These are phyloP conservation scores for Sialis lutaria DNA, from an alignment of 2,888 invertebrate species.

Conservation along the genomic window DNA sequence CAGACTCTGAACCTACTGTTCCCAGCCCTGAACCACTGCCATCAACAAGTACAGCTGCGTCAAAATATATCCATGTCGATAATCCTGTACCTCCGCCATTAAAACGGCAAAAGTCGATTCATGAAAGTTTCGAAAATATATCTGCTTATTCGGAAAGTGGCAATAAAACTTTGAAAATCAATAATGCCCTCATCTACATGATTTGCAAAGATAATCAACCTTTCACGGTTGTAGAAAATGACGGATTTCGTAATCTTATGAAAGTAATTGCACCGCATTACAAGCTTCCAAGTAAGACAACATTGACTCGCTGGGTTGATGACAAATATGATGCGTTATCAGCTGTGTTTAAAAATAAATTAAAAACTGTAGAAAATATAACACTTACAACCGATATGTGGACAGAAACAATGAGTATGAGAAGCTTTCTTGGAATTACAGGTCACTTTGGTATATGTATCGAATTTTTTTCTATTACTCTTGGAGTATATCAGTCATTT, in stretches of 20 bases:
- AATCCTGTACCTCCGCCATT: not conserved
- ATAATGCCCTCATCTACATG: constrained; percentile 12
- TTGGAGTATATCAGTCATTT: constrained; percentile 6
- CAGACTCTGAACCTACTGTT: constrained; percentile 1
- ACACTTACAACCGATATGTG: too few relatives aligned
- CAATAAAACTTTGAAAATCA: constrained; percentile 10
- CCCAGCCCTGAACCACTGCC: constrained; percentile 3
- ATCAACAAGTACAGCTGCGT: not conserved
- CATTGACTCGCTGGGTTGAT: constrained; percentile 16
- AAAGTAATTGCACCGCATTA: constrained; percentile 16
- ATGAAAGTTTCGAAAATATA: not conserved
- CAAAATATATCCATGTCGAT: too few relatives aligned
- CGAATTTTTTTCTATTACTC: constrained; percentile 4
- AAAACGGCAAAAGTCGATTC: not conserved
- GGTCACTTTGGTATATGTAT: too few relatives aligned
- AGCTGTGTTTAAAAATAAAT: constrained; percentile 1
- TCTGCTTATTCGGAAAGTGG: not conserved
- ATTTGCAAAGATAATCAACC: constrained; percentile 14
- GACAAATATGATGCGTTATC: constrained; percentile 16
- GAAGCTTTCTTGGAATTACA: too few relatives aligned
- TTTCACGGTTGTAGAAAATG: constrained; percentile 15
- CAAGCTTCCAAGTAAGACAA: constrained; percentile 15
- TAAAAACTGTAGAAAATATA: too few relatives aligned
- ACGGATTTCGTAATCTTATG: constrained; percentile 16
- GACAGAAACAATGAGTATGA: too few relatives aligned